Conservation (phyloP, 2,888 invertebrate species). For the Temnothorax unifasciatus region DNA sequence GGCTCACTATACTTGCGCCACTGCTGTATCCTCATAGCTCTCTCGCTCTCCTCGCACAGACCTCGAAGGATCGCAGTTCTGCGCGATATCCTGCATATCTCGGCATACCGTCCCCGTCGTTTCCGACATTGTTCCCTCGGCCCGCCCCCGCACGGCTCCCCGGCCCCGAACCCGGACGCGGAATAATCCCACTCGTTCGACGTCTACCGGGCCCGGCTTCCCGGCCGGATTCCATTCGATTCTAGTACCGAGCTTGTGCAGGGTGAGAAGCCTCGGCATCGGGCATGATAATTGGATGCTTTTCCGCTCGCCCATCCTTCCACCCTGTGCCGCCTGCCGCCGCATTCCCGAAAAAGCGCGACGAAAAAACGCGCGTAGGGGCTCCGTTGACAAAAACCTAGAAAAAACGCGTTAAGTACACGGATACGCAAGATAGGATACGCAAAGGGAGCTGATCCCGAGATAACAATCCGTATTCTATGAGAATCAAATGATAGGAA, state of each 20-base stretch:
- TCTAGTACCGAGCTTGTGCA: constrained; percentile 75
- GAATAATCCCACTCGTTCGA: constrained; percentile 79
- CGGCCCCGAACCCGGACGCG: constrained; percentile 66
- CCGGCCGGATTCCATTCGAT: constrained; percentile 77
- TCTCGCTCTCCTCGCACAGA: constrained; percentile 60
- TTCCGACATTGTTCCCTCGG: constrained; percentile 80
- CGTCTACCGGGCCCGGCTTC: constrained; percentile 77
- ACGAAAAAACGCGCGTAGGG: background rate
- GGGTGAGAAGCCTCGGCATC: constrained; percentile 64
- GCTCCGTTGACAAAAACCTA: constrained; percentile 66
- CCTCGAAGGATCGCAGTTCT: constrained; percentile 78
- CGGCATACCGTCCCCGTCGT: constrained; percentile 82
- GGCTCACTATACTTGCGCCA: constrained; percentile 65
- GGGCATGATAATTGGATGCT: constrained; percentile 67
- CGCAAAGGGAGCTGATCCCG: background rate
- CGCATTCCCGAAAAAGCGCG: constrained; percentile 44
- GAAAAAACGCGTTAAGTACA: constrained; percentile 60
- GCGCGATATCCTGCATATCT: constrained; percentile 82
- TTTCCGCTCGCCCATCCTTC: constrained; percentile 49
- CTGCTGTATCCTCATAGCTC: constrained; percentile 60
- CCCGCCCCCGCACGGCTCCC: constrained; percentile 66
- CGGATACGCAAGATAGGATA: background rate
- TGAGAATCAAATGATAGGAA: background rate
- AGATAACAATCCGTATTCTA: background rate
- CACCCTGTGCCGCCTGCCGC: background rate